Base-by-base conservation (phyloP, 2,888 invertebrate genomes). In the Acronicta leporina region DNA sequence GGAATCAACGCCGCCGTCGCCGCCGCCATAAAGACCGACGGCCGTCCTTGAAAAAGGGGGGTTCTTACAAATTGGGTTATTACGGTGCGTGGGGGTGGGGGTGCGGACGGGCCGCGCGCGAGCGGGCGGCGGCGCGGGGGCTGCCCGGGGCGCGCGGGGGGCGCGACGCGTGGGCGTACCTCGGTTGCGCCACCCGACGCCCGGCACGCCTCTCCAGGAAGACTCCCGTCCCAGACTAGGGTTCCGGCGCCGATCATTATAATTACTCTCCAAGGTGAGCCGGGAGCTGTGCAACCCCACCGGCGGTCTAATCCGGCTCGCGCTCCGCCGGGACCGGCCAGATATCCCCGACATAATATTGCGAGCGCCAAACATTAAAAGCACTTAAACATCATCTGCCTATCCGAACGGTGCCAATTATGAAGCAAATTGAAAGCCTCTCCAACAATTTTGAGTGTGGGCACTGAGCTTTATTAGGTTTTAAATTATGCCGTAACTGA, bases 61-160 rank as follows among this genome's bases (percentile, higher is more conserved):
- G 94, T 91, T 93, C 94, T 92, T 93, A 94, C 94, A 94, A 94
- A 95, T 95, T 95, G 94, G 94, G 94, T 94, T 95, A 95, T 94
- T 94, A 94, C 91, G 84, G 91, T 87, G 90, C 83, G 90, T 88
- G 89, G 87, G 87, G 92, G 89, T 85, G 89, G 89, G 88, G 92
- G 90, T 88, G 89, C 86, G 85, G 89, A 85, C 90, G 87, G 89
- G 89, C 70, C 86, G 92, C 74, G 63, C 72, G 72, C 84, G 87
- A 87, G 88, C 90, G 89, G 88, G 87, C 84, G 83, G 88, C 83
- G 90, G 86, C 64, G 85, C 89, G 82, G 73, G 86, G 82, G 87
- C 89, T 72, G 75, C 72, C 47, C 54, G 68, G 49, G 41, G 10
- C n/a, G 33, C 41, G 58, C 70, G 77, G 91, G 62, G 55, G 44